Percentiles rank a stretch among this genome's conserved stretches.
Evolutionary conservation across 2,888 invertebrate species (phyloP).

Genomic region (Villa cingulata): DNA sequence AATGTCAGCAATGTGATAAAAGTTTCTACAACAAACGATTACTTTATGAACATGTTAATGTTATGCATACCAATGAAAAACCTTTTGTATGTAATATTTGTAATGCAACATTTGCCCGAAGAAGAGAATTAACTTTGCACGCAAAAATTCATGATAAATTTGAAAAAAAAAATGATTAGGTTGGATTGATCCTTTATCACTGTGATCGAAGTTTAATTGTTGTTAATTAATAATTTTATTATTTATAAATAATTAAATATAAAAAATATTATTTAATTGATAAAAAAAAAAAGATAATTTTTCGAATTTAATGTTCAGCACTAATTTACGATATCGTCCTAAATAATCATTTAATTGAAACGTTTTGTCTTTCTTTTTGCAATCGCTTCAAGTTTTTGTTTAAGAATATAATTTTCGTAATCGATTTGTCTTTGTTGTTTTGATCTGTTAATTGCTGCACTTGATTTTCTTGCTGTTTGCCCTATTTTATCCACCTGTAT

Average conservation of each 20-base stretch:
- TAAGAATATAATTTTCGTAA: conserved; percentile 42
- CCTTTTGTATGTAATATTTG: background rate
- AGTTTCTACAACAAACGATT: background rate
- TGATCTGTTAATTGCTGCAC: conserved; percentile 41
- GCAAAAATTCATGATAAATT: background rate
- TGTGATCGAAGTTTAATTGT: too few species aligned
- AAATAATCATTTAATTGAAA: background rate
- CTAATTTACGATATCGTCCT: too few species aligned
- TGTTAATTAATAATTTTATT: too few species aligned
- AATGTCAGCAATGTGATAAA: background rate
- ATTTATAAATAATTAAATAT: too few species aligned
- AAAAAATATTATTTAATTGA: too few species aligned
- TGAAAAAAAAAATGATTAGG: too few species aligned
- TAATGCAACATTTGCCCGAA: background rate
- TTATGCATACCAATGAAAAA: background rate
- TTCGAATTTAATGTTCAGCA: too few species aligned
- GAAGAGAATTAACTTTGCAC: background rate
- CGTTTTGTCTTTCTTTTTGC: background rate
- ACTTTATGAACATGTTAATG: background rate
- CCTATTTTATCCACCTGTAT: conserved; percentile 1
- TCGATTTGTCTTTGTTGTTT: conserved; percentile 44
- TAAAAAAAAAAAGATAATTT: too few species aligned
- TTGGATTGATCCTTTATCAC: too few species aligned
- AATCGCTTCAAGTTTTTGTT: conserved; percentile 31
- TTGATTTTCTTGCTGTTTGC: conserved; percentile 26